Base-by-base conservation (phyloP, 2,797 vertebrate species). In the Scyliorhinus canicula region DNA sequence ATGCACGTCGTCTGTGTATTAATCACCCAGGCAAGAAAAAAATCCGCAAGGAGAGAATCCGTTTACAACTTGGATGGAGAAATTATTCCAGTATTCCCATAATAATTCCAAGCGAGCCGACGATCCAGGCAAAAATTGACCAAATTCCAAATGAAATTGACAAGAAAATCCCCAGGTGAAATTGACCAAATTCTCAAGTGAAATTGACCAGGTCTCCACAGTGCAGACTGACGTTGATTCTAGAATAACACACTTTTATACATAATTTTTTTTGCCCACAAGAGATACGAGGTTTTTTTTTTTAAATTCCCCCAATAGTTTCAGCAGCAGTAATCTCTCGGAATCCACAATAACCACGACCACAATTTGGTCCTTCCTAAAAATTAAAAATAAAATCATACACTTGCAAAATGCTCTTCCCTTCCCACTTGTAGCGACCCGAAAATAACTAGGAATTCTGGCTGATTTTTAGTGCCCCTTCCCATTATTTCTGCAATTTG, bases 381-480 rank as follows among this genome's bases (percentile, higher is more conserved):
- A 96, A 96, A 96, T 96, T 24, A 95, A 95, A 96, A 95, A 94
- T 95, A 91, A 96, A 95, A 96, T 95, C 94, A 96, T 35, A 95
- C 95, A 96, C 97, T 97, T 97, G 97, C 96, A 96, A 69, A 97
- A 96, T 96, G 96, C 96, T 97, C 96, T 96, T 91, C 35, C 28
- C 86, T n/a, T 90, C 11, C 95, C 96, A 96, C 95, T 95, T 91
- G 88, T 96, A 96, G 94, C 95, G 96, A 96, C 95, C 96, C 95
- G 96, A 95, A 94, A 95, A 96, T 95, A 44, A 96, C 96, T 96
- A 96, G 95, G 63, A 95, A 93, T 79, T 14, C 88, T 63, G 91
- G 84, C 91, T 93, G 77, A n/a, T 67, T 84, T 74, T 84, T 35
- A n/a, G 47, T 60, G 47, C 95, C 67, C 35, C 26, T 86, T 71